These are phyloP conservation scores for Lasioglossum lativentre DNA, from an alignment of 2,888 invertebrate species.

Conservation along the genomic window DNA sequence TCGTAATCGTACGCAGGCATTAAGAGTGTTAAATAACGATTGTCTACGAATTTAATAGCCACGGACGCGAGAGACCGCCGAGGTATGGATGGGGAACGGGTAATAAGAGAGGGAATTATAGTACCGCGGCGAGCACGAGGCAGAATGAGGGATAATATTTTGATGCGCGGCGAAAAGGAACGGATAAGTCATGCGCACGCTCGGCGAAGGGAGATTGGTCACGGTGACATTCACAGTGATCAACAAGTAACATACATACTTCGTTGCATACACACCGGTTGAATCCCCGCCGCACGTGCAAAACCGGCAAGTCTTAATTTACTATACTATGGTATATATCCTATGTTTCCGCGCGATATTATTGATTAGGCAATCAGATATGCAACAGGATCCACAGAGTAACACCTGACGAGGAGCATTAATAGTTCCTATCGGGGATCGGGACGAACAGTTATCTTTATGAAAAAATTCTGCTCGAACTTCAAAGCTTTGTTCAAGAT, in stretches of 20 bases:
- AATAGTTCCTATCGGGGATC: not conserved
- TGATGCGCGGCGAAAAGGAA: conserved; percentile 38
- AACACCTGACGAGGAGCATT: not conserved
- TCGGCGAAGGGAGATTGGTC: conserved; percentile 4
- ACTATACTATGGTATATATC: not conserved
- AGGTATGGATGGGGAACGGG: not conserved
- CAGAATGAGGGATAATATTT: conserved; percentile 19
- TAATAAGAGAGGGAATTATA: conserved; percentile 22
- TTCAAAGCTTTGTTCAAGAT: not conserved
- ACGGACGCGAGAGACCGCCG: not conserved
- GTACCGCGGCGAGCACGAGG: not conserved
- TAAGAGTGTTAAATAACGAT: not conserved
- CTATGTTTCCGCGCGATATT: not conserved
- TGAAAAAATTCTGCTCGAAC: not conserved
- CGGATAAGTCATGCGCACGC: conserved; percentile 42
- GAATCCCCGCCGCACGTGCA: conserved; percentile 2
- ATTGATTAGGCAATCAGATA: not conserved
- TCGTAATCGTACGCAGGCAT: not conserved
- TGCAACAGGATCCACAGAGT: not conserved
- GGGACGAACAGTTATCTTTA: not conserved
- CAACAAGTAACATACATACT: conserved; percentile 13
- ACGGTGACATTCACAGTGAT: conserved; percentile 35
- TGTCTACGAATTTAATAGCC: conserved; percentile 20
- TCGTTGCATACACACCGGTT: not conserved
- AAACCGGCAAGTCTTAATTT: not conserved